phyloP scores from a whole-genome alignment of 2,113 vertebrate species.

The Indri indri region DNA sequence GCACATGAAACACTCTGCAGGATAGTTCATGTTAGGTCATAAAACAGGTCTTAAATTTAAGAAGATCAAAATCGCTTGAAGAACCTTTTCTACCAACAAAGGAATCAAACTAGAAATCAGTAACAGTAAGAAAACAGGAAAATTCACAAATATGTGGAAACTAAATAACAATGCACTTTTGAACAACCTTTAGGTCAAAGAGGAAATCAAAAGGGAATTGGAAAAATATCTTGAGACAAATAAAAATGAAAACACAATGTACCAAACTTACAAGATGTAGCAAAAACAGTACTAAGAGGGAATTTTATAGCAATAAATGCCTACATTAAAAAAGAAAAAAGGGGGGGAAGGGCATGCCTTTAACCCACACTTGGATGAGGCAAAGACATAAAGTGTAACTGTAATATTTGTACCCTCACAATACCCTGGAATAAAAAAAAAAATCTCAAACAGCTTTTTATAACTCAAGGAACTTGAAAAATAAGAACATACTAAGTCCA shows the following conservation, averaged over 20 bases:
- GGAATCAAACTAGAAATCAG: not conserved
- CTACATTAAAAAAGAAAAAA: not conserved
- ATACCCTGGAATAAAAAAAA: no score
- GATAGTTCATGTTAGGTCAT: not conserved
- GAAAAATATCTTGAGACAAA: not conserved
- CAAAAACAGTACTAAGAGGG: not conserved
- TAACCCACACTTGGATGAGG: no score
- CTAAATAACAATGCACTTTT: not conserved
- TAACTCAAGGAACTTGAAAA: not conserved
- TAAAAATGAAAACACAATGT: not conserved
- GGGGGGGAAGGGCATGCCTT: no score
- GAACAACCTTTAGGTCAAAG: not conserved
- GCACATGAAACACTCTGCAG: not conserved
- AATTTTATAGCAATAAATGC: not conserved
- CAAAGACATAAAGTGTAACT: no score
- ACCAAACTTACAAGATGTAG: not conserved
- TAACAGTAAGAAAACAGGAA: not conserved
- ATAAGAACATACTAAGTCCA: not conserved
- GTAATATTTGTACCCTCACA: no score
- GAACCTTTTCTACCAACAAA: not conserved
- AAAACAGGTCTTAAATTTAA: not conserved
- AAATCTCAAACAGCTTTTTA: not conserved
- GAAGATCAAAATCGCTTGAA: not conserved
- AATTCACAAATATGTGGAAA: not conserved
- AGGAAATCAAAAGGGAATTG: not conserved